phyloP scores from a whole-genome alignment of 2,797 vertebrate genomes.

The Nothura maculosa region DNA sequence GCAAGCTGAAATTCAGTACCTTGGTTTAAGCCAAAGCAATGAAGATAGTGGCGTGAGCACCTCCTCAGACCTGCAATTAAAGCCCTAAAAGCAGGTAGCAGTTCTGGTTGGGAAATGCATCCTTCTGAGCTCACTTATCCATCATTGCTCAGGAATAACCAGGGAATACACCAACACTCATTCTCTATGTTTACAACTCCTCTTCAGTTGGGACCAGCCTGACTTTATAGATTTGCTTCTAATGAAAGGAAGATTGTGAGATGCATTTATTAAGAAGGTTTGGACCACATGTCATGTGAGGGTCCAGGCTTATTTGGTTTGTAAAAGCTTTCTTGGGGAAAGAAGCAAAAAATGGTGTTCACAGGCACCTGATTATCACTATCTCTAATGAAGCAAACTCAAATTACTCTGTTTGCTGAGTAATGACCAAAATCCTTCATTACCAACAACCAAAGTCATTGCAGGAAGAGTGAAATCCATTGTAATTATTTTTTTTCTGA shows the following conservation, averaged over 20 bases:
- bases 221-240: too few relatives aligned
- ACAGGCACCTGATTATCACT: not conserved
- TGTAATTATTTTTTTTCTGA: not conserved
- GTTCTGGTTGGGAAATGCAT: not conserved
- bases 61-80: not conserved
- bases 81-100: not conserved
- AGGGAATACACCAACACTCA: too few relatives aligned
- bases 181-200: too few relatives aligned
- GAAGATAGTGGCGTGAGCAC: not conserved
- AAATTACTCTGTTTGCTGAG: not conserved
- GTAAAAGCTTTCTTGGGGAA: not conserved
- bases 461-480: not conserved
- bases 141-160: not conserved
- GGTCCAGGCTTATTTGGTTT: not conserved
- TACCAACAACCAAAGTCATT: not conserved
- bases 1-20: not conserved
- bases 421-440: not conserved
- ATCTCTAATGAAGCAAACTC: slow-evolving; percentile 1
- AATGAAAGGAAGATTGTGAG: not conserved
- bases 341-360: not conserved
- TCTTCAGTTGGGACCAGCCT: not conserved
- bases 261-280: not conserved
- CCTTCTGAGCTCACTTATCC: not conserved
- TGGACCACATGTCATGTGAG: not conserved
- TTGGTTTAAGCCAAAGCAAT: not conserved